Evolutionary conservation across 2,113 vertebrate species (phyloP), one percentile per base, ranked within the genome.

Genomic region (Apus apus): DNA sequence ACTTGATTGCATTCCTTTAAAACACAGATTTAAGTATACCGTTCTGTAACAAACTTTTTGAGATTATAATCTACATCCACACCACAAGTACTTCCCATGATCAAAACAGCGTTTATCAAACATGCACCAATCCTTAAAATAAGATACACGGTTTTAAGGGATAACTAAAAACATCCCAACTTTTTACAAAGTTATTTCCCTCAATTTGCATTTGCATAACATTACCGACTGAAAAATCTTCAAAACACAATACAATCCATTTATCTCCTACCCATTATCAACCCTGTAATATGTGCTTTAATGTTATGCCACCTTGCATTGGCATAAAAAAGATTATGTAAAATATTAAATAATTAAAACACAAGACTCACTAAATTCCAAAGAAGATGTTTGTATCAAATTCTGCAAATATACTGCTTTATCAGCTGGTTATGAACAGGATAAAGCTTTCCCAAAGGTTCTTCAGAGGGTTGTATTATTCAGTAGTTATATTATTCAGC

Each of bases 341-440:
- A 81, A 95, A 91, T 67, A 86, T 29, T 83, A 60, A 86, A 73
- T 67, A 93, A 58, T 67, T 93, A 54, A 96, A 94, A 93, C 13
- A 79, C 8, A 34, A 22, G 1, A 18, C 36, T 75, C 6, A 2
- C 36, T 50, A 18, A 76, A 11, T 56, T 66, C 26, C 64, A 53
- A 56, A 56, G 54, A 71, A 90, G 67, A 53, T 17, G 38, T 58
- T 89, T 46, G 6, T 22, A 72, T 78, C 66, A 78, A 84, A 72
- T 92, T 68, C n/a, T 46, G 30, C 45, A 72, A 26, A 26, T 88
- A 80, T 94, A 58, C 58, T 54, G 48, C 32, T 68, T 93, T 85
- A 83, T 62, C n/a, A 71, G 34, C 20, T 77, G 30, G 23, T 83
- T 73, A 57, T 2, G 25, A 80, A 34, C 40, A 30, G 3, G 36